A percentile compares a stretch with the other conserved stretches of the same genome.
Evolutionary conservation across 2,888 invertebrate genomes (phyloP).

Genomic region (Ethmia dodecea): DNA sequence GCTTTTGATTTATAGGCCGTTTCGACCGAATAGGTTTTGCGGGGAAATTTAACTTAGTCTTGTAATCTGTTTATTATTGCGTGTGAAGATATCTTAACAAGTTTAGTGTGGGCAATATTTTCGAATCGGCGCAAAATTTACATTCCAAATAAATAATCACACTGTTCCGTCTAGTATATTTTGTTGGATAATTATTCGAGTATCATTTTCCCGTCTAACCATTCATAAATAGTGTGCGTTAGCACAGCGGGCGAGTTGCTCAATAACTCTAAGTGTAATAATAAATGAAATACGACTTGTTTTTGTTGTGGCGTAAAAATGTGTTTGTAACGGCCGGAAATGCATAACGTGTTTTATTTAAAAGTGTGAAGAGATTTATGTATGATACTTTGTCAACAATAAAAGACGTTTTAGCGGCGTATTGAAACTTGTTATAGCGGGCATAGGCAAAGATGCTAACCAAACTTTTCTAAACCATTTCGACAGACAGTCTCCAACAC

Average conservation of each 20-base stretch:
- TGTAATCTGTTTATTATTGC: no score
- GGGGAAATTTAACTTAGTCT: no score
- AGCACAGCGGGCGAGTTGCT: constrained; percentile 10
- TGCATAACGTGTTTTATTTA: constrained; percentile 1
- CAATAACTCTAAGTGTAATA: constrained; percentile 26
- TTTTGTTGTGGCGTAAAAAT: constrained; percentile 20
- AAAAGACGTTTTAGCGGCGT: no score
- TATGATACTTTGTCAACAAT: no score
- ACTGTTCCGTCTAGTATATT: constrained; percentile 22
- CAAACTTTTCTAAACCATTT: no score
- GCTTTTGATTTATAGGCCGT: no score
- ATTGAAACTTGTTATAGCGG: no score
- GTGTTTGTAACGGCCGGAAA: neutral
- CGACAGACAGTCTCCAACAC: no score
- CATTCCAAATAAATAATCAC: constrained; percentile 25
- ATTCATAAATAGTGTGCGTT: constrained; percentile 5
- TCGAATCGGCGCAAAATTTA: constrained; percentile 27
- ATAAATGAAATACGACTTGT: constrained; percentile 27
- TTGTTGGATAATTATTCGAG: constrained; percentile 19
- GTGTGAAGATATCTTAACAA: constrained; percentile 2
- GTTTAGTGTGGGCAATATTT: constrained; percentile 18
- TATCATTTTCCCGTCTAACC: constrained; percentile 1
- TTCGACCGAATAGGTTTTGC: no score
- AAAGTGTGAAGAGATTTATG: no score
- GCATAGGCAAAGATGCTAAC: no score